Base-by-base conservation (phyloP, 2,113 vertebrate genomes). In the Tenrec ecaudatus region DNA sequence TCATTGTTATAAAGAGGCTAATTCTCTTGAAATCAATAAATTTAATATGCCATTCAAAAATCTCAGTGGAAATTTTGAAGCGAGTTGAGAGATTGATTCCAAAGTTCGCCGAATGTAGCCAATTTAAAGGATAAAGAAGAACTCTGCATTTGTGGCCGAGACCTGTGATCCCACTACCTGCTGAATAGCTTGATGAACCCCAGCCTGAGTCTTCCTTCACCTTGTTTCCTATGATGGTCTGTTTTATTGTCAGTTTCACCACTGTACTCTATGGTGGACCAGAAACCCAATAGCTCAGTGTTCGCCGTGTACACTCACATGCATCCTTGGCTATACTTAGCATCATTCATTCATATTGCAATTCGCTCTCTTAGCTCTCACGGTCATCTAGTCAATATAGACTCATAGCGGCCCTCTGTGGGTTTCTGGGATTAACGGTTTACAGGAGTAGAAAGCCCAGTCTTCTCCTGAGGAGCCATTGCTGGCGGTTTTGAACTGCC, bases 1-100 rank as follows among this genome's bases (percentile, higher is more conserved):
- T 64, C 57, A 96, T 0, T 53, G 47, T 53, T 84, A 86, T 64
- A 38, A 88, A 91, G 38, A 93, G 92, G 75, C 69, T 75, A 91
- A 78, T 91, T 95, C 53, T 90, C 47, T 79, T 91, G 78, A 94
- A 88, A 77, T 89, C 77, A 76, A 11, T 82, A 92, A 33, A 93
- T 89, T 94, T 92, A 90, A 23, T 90, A 36, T 85, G 89, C 10
- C 57, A 76, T 77, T 91, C 27, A 95, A 19, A 19, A 92, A 91
- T 95, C 82, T 81, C 40, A 89, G 19, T 91, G 71, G 38, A 36
- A 94, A 89, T 86, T 88, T 92, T 92, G 71, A 60, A 78, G 81
- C 71, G 89, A 33, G 78, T 57, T 92, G 76, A 71, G 80, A 94
- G 64, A 68, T 91, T 91, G 71, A 85, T 83, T 93, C 29, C 76